Base-by-base conservation (phyloP, 1,140 invertebrate genomes). In the Drosophila triauraria region DNA sequence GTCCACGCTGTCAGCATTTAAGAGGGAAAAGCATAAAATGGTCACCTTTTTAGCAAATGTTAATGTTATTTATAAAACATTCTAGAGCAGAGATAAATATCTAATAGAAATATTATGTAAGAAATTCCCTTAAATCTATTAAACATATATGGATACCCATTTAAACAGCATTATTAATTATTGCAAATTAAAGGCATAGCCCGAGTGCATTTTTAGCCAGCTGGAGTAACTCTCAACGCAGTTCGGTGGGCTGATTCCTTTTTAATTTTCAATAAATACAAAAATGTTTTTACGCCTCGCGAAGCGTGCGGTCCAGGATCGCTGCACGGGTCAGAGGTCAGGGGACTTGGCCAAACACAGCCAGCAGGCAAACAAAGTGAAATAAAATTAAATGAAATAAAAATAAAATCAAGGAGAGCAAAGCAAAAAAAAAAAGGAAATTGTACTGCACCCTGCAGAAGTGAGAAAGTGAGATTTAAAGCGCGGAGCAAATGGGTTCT, bases 221-320 rank as follows among this genome's bases (percentile, higher is more conserved):
- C 38, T 42, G 15, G 44, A 48, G 50, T 62, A 32, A 30, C 63
- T 62, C 43, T 48, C 42, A 30, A 7, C 6, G 32, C 40, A 59
- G 6, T 51, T 25, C 35, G 13, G 7, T 40, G 10, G 20, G 44
- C 48, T 23, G 30, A 46, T 63, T 32, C 47, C 25, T 43, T 63
- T 80, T 78, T 60, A 56, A 57, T 70, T 85, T 13, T 60, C 74
- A 78, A 85, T 85, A 81, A 78, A 78, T 81, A 81, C 53, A 74
- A 54, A 82, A 81, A 82, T 65, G 68, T 72, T 84, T 74, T 84
- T 48, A 60, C 62, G 72, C 67, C 30, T 44, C 43, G 70, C 53
- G 27, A 53, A 48, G 58, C 69, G 35, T 69, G 60, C 23, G 53
- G 54, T 17, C 44, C 44, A 65, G 51, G 32, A 38, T 23, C 43